A percentile compares a stretch with the other conserved stretches of the same genome.
Evolutionary conservation across 1,140 invertebrate genomes (phyloP).

Genomic region (Harpegnathos saltator): DNA sequence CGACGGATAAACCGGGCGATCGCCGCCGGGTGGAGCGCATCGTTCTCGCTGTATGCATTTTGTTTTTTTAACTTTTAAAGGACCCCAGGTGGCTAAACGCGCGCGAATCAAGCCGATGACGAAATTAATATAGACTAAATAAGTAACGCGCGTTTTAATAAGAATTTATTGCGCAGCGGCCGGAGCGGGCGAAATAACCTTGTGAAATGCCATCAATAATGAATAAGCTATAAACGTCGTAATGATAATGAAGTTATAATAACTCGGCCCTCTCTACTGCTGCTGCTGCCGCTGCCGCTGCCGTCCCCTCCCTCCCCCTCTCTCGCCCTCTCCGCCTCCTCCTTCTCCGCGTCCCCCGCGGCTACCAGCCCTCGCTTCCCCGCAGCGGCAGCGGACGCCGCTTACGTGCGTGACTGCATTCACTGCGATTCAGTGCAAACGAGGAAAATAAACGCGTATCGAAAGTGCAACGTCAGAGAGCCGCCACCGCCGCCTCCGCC

Average conservation of each 20-base stretch:
- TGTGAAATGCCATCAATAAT: conserved; percentile 58
- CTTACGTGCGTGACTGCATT: conserved; percentile 55
- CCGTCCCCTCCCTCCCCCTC: conserved; percentile 3
- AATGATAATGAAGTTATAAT: conserved; percentile 63
- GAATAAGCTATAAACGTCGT: conserved; percentile 62
- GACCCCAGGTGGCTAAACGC: conserved; percentile 45
- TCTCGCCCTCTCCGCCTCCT: background rate
- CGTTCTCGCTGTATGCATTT: background rate
- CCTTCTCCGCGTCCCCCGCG: background rate
- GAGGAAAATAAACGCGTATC: conserved; percentile 53
- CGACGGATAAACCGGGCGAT: too few species aligned
- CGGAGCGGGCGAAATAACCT: conserved; percentile 55
- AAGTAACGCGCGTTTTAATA: conserved; percentile 60
- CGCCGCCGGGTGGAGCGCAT: too few species aligned
- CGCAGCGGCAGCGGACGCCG: conserved; percentile 4
- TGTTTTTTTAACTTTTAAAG: conserved; percentile 28
- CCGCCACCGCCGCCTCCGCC: too few species aligned
- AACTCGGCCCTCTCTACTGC: conserved; percentile 38
- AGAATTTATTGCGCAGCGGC: conserved; percentile 55
- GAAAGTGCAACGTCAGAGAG: conserved; percentile 53
- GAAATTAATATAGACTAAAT: conserved; percentile 62
- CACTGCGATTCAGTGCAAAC: conserved; percentile 49
- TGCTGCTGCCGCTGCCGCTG: too few species aligned
- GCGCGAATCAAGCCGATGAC: conserved; percentile 52
- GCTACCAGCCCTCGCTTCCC: background rate